Conservation (phyloP, 1,140 invertebrate species). For the Littorina saxatilis region DNA sequence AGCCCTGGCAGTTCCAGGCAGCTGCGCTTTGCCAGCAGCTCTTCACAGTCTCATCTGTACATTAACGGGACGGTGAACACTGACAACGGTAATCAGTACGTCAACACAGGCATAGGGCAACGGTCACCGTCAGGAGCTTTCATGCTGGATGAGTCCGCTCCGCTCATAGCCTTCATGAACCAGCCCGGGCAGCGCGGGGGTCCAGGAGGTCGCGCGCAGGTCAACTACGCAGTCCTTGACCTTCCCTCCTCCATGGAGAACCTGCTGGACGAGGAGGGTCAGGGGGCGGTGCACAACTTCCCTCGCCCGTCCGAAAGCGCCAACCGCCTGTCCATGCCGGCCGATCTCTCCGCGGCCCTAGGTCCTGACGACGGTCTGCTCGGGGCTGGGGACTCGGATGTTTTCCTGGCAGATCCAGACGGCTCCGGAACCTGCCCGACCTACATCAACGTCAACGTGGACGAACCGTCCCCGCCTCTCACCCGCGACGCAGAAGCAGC, state of each 20-base stretch:
- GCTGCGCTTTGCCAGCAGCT: conserved; percentile 11
- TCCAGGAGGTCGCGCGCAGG: conserved; percentile 39
- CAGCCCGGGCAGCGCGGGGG: conserved; percentile 33
- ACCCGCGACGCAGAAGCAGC: background rate
- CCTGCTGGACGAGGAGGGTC: conserved; percentile 39
- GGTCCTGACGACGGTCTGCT: background rate
- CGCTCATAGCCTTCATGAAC: conserved; percentile 57
- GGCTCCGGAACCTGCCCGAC: conserved; percentile 46
- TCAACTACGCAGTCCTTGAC: conserved; percentile 67
- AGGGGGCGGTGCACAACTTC: conserved; percentile 41
- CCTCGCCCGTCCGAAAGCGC: background rate
- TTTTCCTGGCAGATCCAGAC: conserved; percentile 48
- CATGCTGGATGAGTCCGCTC: conserved; percentile 49
- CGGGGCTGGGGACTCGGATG: conserved; percentile 44
- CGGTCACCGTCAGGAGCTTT: conserved; percentile 26
- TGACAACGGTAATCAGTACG: conserved; percentile 56
- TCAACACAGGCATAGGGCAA: conserved; percentile 54
- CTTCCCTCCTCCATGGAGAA: conserved; percentile 62
- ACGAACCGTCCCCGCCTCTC: conserved; percentile 31
- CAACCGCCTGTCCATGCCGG: conserved; percentile 41
- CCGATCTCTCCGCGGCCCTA: conserved; percentile 25
- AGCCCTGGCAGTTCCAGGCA: conserved; percentile 23
- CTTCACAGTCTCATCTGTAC: conserved; percentile 47
- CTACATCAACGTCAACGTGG: conserved; percentile 60
- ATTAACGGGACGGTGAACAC: conserved; percentile 51